Evolutionary conservation across 2,888 invertebrate species (phyloP).

Genomic region (Calliscelio sp.): DNA sequence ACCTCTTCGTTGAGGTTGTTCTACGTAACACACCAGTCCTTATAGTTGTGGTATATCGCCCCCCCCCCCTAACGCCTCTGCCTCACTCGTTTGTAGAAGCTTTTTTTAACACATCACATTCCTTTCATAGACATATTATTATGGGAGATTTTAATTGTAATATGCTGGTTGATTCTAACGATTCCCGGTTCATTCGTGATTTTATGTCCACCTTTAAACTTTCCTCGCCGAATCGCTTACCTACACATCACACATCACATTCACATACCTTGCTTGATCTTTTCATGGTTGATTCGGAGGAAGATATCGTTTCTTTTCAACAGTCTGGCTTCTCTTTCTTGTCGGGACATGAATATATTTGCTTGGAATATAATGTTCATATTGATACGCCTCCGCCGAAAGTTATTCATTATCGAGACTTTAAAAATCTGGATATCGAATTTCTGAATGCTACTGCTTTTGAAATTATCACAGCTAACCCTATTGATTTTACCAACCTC

Average conservation of each 20-base stretch:
- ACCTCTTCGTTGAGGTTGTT: no score
- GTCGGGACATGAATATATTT: neutral
- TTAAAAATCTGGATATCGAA: neutral
- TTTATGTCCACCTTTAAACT: neutral
- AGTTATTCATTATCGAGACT: neutral
- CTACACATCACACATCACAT: neutral
- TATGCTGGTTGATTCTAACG: neutral
- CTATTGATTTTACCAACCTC: neutral
- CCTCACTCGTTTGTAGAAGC: no score
- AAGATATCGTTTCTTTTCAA: neutral
- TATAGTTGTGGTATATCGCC: no score
- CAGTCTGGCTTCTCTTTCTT: neutral
- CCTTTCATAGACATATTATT: no score
- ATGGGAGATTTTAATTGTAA: no score
- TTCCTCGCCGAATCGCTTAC: neutral
- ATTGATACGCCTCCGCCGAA: neutral
- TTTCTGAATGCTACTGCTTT: no score
- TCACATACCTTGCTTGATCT: neutral
- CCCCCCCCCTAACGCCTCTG: no score
- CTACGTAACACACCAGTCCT: no score
- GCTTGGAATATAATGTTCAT: neutral
- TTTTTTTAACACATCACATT: no score
- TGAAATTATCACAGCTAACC: neutral
- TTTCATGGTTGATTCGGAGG: neutral
- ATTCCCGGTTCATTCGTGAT: neutral